These are phyloP conservation scores for Gastrophysa polygoni DNA, from an alignment of 2,888 invertebrate genomes.

Conservation along the genomic window DNA sequence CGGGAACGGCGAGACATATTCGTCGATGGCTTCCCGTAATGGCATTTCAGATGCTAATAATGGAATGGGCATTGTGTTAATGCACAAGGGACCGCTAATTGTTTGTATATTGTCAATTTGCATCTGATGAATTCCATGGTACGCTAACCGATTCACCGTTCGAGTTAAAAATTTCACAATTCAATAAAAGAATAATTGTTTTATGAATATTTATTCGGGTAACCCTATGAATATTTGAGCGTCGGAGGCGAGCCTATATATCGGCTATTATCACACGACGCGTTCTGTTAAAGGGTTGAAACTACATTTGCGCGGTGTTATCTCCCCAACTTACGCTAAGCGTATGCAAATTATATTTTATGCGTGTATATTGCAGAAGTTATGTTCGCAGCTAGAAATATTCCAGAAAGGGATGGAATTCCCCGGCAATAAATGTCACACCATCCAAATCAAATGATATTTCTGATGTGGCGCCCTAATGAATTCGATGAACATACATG, in stretches of 20 bases:
- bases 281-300: slow-evolving; percentile 36
- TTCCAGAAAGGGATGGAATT: not conserved
- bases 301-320: slow-evolving; percentile 27
- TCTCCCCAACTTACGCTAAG: slow-evolving; percentile 6
- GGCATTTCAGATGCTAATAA: slow-evolving; percentile 58
- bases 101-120: slow-evolving; percentile 60
- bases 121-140: slow-evolving; percentile 54
- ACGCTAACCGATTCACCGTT: slow-evolving; percentile 36
- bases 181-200: slow-evolving; percentile 42
- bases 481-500: no score
- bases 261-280: slow-evolving; percentile 20
- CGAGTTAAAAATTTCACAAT: slow-evolving; percentile 45
- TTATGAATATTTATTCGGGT: slow-evolving; percentile 37
- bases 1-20: slow-evolving; percentile 53
- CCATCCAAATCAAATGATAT: not conserved
- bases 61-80: slow-evolving; percentile 57
- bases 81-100: slow-evolving; percentile 57
- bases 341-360: slow-evolving; percentile 18
- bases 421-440: not conserved
- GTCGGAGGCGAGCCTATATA: slow-evolving; percentile 18
- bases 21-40: slow-evolving; percentile 53
- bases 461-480: not conserved
- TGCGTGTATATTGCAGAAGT: not conserved
- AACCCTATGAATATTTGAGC: slow-evolving; percentile 37
- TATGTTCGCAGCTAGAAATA: not conserved